phyloP scores from a whole-genome alignment of 2,113 vertebrate species.

The Callocephalon fimbriatum region DNA sequence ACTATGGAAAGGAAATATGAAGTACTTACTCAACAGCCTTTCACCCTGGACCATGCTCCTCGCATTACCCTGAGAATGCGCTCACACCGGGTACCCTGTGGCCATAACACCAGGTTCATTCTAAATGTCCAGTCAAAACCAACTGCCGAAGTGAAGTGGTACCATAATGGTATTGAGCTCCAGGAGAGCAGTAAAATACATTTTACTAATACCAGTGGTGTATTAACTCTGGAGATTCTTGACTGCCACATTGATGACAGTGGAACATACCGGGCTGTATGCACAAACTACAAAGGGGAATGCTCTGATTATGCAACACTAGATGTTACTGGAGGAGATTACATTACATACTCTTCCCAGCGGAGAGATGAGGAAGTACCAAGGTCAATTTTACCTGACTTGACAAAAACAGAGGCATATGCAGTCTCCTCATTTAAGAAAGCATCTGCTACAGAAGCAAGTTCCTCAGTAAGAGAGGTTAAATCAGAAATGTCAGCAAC shows the following conservation, averaged over 20 bases:
- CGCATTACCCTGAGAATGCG: conserved; percentile 94
- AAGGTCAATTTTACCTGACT: conserved; percentile 83
- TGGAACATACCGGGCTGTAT: conserved; percentile 92
- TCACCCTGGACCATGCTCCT: conserved; percentile 92
- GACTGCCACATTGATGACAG: conserved; percentile 91
- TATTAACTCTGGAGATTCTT: conserved; percentile 90
- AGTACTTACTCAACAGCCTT: conserved; percentile 90
- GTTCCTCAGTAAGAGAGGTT: conserved; percentile 86
- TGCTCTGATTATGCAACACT: conserved; percentile 94
- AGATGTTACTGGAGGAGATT: conserved; percentile 89
- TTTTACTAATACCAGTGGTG: conserved; percentile 89
- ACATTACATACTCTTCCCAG: conserved; percentile 83
- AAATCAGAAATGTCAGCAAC: conserved; percentile 86
- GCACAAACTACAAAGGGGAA: conserved; percentile 93
- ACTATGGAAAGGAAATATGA: conserved; percentile 88
- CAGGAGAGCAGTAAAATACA: conserved; percentile 86
- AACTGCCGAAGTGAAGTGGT: conserved; percentile 91
- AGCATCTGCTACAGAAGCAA: conserved; percentile 86
- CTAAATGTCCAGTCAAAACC: conserved; percentile 94
- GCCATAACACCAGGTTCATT: conserved; percentile 90
- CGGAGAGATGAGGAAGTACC: conserved; percentile 90
- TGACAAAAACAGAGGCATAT: conserved; percentile 89
- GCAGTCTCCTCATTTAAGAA: conserved; percentile 88
- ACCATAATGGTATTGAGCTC: conserved; percentile 91
- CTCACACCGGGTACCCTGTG: conserved; percentile 89